Evolutionary conservation across 2,797 vertebrate species (phyloP).

Genomic region (Pterois miles): DNA sequence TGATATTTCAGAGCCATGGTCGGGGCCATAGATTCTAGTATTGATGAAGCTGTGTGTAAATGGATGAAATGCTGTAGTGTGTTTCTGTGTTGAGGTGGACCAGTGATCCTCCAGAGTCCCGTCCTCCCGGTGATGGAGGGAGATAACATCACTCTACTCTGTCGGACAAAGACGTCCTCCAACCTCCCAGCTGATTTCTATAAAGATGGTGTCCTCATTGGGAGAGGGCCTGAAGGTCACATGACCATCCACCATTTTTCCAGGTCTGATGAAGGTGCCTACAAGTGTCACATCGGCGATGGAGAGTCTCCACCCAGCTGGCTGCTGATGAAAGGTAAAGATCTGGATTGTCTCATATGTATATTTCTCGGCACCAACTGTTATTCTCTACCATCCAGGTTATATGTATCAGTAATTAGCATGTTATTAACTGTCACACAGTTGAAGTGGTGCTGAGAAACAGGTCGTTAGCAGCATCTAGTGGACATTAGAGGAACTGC

Average conservation of each 20-base stretch:
- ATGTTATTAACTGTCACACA: too few relatives aligned
- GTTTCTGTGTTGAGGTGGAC: background rate
- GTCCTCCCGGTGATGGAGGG: background rate
- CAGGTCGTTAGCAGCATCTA: too few relatives aligned
- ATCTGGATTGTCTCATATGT: too few relatives aligned
- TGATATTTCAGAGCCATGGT: too few relatives aligned
- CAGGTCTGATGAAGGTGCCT: slow-evolving; percentile 1
- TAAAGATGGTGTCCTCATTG: background rate
- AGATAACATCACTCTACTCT: background rate
- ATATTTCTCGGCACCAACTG: too few relatives aligned
- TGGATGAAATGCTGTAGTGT: too few relatives aligned
- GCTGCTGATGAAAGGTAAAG: slow-evolving; percentile 14
- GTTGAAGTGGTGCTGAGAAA: too few relatives aligned
- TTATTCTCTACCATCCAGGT: too few relatives aligned
- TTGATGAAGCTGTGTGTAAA: too few relatives aligned
- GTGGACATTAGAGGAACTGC: too few relatives aligned
- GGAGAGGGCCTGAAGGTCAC: fast-evolving
- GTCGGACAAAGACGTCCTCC: background rate
- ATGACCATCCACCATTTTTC: background rate
- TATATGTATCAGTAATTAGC: too few relatives aligned
- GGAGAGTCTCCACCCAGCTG: slow-evolving; percentile 12
- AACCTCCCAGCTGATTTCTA: background rate
- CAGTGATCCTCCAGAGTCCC: background rate
- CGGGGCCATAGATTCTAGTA: too few relatives aligned
- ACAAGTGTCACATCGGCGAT: background rate